Base-by-base conservation (phyloP, 2,888 invertebrate species). In the Xestia sexstrigata region DNA sequence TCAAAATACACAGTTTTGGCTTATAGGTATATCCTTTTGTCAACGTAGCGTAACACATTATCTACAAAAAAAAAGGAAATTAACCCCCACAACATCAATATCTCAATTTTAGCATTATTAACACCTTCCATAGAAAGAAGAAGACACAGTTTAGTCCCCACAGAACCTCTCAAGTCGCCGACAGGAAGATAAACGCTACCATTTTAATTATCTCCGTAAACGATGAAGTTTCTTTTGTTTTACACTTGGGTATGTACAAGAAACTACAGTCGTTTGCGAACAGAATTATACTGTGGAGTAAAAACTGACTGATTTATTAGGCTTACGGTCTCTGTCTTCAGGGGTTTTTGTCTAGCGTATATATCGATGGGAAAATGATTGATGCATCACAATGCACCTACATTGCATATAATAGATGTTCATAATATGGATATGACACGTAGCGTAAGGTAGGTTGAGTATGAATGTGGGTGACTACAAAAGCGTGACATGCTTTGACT, bases 141-240 rank as follows among this genome's bases (percentile, higher is more conserved):
- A 72, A 47, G 23, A 35, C 42, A 35, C 39, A 72, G 71, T 69
- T 78, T 62, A 83, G 69, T 74, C 17, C 35, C 55, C 42, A 72
- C 26, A 72, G 62, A 72, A 70, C 47, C n/a, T 70, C 45, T 62
- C 39, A 47, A 80, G 71, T 72, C 39, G 55, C 13, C 65, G 55
- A 63, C 76, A 58, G 74, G 45, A 75, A 77, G 85, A 84, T 78
- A 81, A 78, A 81, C 78, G 76, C 66, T 78, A 65, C 68, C 78
- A 78, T 84, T 84, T 84, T 78, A 84, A 84, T 84, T 84, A 84
- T 81, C 85, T 84, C 69, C 20, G 84, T 76, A 78, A 81, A 84
- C 81, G 67, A 60, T 63, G 74, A 17, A 73, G 65, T 68, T 84
- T 72, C 70, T 81, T 84, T 71, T 81, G 70, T 81, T 84, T 79